Base-by-base conservation (phyloP, 2,888 invertebrate genomes). In the Blera fallax region DNA sequence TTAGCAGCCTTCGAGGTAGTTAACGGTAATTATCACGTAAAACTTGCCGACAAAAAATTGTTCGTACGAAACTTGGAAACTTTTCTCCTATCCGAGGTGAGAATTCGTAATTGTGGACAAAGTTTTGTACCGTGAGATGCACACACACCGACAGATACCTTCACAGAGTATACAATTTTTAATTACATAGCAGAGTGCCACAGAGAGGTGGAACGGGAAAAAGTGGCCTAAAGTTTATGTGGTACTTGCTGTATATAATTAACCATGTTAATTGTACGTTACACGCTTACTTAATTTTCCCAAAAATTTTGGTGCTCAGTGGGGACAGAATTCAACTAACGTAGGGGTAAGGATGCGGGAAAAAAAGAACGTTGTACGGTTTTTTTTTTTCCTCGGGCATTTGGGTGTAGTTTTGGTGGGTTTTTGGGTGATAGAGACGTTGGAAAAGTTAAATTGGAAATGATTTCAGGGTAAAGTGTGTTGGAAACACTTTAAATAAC, bases 201-300 rank as follows among this genome's bases (percentile, higher is more conserved):
- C 21, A 54, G 32, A 58, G 32, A 52, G 83, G 83, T 24, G 79
- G 60, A 65, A 27, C 60, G 21, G 18, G 10, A 18, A 65, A 40
- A 67, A 83, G 73, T 73, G 72, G 32, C 52, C 52, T 60, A 69
- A 80, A 80, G 84, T 80, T 84, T 79, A 70, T 80, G 80, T 69
- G 74, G 74, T 69, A 62, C 69, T 80, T 62, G 62, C 60, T 60
- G 84, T 58, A 74, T 74, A 80, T 84, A 84, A 80, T 84, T 84
- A 84, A 80, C 73, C 84, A 74, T 80, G 84, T 74, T 84, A 84
- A 84, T 84, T 84, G 74, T 80, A 84, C 69, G 80, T 79, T 84
- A 80, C 69, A 84, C 80, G 84, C 64, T 79, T 80, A 70, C 80
- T 84, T 84, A 80, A 69, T 80, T 84, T 56, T 58, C 40, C 27